phyloP scores from a whole-genome alignment of 1,140 invertebrate species.

The Microplitis demolitor region DNA sequence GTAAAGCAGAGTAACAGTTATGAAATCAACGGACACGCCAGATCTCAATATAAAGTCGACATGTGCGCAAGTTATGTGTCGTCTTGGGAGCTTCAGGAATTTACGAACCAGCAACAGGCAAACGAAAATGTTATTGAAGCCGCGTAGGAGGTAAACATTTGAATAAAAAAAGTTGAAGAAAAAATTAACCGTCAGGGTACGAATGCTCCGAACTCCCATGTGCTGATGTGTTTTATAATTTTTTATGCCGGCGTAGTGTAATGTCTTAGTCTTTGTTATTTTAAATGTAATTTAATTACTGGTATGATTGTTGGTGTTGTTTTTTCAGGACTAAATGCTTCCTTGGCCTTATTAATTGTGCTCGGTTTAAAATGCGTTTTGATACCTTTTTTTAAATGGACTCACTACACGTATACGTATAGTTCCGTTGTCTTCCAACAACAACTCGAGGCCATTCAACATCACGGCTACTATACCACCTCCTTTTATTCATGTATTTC shows the following conservation, averaged over 20 bases:
- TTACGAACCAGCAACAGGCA: not conserved
- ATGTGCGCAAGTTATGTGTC: not conserved
- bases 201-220: not conserved
- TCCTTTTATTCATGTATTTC: too few species aligned
- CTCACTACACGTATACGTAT: not conserved
- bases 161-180: too few species aligned
- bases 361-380: not conserved
- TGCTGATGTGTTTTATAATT: not conserved
- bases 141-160: not conserved
- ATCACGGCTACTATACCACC: not conserved
- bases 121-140: not conserved
- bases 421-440: not conserved
- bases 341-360: not conserved
- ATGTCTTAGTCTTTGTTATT: not conserved
- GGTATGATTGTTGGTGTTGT: not conserved
- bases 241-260: too few species aligned
- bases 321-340: not conserved
- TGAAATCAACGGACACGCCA: not conserved
- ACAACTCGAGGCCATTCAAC: conserved; percentile 7
- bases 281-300: not conserved
- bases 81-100: not conserved
- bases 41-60: not conserved
- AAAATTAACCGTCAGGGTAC: too few species aligned
- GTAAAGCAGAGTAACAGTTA: not conserved
- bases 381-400: conserved; percentile 5